A percentile compares a stretch with the other conserved stretches of the same genome.
Conservation (phyloP, 2,113 vertebrate species). For the Hydrolagus affinis region DNA sequence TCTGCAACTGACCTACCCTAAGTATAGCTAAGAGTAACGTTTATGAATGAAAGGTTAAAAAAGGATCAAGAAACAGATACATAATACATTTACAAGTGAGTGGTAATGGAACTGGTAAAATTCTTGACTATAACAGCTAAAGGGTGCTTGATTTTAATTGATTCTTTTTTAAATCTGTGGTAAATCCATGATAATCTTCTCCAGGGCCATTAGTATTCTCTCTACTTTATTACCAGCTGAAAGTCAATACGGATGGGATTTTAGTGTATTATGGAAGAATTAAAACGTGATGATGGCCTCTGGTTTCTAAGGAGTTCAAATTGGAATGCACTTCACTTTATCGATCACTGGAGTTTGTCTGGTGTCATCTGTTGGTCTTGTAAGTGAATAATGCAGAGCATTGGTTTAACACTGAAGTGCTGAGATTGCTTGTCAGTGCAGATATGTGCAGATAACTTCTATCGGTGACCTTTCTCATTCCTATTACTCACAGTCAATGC, state of each 20-base stretch:
- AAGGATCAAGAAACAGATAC: slow-evolving; percentile 2
- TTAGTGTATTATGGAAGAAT: slow-evolving; percentile 58
- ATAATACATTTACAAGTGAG: not conserved
- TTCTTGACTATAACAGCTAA: not conserved
- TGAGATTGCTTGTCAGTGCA: not conserved
- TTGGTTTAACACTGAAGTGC: not conserved
- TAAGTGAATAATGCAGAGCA: not conserved
- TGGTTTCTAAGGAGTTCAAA: not conserved
- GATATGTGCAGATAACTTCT: not conserved
- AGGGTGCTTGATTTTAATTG: slow-evolving; percentile 26
- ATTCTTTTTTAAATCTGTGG: not conserved
- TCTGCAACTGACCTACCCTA: not conserved
- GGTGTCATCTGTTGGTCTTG: not conserved
- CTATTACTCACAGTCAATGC: no score
- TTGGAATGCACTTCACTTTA: not conserved
- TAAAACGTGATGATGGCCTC: slow-evolving; percentile 50
- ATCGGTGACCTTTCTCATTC: no score
- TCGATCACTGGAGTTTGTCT: not conserved
- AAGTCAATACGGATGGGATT: slow-evolving; percentile 56
- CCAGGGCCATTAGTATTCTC: slow-evolving; percentile 53
- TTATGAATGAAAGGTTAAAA: slow-evolving; percentile 7
- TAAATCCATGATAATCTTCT: slow-evolving; percentile 57
- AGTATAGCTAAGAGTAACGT: not conserved
- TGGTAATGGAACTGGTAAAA: not conserved
- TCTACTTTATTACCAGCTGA: slow-evolving; percentile 49